Evolutionary conservation across 2,888 invertebrate species (phyloP).

Genomic region (Noctua janthina): DNA sequence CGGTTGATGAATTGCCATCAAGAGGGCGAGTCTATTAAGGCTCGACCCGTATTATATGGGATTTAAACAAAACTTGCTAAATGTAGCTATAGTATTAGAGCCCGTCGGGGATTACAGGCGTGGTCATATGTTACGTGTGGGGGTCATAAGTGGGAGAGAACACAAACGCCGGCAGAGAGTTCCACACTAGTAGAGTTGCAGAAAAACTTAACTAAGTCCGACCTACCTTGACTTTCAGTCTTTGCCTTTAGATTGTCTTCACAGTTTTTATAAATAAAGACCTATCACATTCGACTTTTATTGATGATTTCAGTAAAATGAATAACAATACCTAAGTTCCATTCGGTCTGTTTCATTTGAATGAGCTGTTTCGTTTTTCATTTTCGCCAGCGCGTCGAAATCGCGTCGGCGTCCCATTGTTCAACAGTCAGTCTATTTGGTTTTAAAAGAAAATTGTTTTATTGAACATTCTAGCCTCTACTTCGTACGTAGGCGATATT

Average conservation of each 20-base stretch:
- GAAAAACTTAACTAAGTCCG: background rate
- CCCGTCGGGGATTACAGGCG: background rate
- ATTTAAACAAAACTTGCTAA: background rate
- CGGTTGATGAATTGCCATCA: no score
- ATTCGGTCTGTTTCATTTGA: conserved; percentile 57
- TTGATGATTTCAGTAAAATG: conserved; percentile 55
- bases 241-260: background rate
- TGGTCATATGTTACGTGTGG: background rate
- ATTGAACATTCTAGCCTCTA: conserved; percentile 14
- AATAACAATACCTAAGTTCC: conserved; percentile 51
- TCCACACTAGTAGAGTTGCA: background rate
- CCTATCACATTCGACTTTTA: conserved; percentile 46
- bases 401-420: conserved; percentile 44
- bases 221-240: conserved; percentile 22
- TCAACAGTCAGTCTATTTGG: conserved; percentile 56
- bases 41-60: background rate
- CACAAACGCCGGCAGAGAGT: background rate
- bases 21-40: no score
- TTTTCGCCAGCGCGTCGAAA: conserved; percentile 40
- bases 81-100: background rate
- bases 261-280: conserved; percentile 22
- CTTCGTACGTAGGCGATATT: background rate
- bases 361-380: conserved; percentile 54
- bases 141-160: background rate
- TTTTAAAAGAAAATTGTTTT: conserved; percentile 39